Percentiles rank a stretch among this genome's conserved stretches.
phyloP scores from a whole-genome alignment of 2,888 invertebrate genomes.

The Drosophila emarginata region DNA sequence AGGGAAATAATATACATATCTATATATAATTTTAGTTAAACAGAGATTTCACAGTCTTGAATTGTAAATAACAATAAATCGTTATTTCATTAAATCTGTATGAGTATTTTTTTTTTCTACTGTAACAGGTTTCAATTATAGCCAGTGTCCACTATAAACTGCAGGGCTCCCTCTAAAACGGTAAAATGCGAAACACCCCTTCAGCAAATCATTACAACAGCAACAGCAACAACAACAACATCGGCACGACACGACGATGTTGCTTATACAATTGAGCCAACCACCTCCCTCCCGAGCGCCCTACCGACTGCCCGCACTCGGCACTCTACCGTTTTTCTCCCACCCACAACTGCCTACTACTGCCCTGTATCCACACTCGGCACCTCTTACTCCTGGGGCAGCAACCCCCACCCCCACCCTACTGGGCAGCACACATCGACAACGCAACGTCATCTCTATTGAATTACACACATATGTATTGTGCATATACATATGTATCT shows the following conservation, averaged over 20 bases:
- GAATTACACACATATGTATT: conserved; percentile 23
- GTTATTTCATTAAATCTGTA: too few species aligned
- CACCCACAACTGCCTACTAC: conserved; percentile 1
- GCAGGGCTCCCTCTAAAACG: conserved; percentile 25
- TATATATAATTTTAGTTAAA: too few species aligned
- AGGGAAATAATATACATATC: too few species aligned
- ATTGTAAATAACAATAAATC: too few species aligned
- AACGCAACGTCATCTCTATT: conserved; percentile 44
- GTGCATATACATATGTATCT: not conserved
- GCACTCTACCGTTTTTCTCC: not conserved
- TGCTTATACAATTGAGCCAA: conserved; percentile 41
- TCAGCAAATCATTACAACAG: conserved; percentile 29
- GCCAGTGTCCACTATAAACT: conserved; percentile 39
- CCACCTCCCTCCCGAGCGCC: not conserved
- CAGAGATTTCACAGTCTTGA: too few species aligned
- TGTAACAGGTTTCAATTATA: conserved; percentile 23
- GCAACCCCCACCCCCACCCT: conserved; percentile 10
- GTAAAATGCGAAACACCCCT: conserved; percentile 60
- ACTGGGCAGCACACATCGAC: conserved; percentile 9
- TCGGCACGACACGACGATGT: conserved; percentile 62
- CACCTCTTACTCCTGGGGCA: conserved; percentile 1
- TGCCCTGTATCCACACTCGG: too few species aligned
- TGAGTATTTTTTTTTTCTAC: not conserved
- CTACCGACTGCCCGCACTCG: not conserved
- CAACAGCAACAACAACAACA: conserved; percentile 34